Base-by-base conservation (phyloP, 2,888 invertebrate species). In the Melinaea marsaeus region DNA sequence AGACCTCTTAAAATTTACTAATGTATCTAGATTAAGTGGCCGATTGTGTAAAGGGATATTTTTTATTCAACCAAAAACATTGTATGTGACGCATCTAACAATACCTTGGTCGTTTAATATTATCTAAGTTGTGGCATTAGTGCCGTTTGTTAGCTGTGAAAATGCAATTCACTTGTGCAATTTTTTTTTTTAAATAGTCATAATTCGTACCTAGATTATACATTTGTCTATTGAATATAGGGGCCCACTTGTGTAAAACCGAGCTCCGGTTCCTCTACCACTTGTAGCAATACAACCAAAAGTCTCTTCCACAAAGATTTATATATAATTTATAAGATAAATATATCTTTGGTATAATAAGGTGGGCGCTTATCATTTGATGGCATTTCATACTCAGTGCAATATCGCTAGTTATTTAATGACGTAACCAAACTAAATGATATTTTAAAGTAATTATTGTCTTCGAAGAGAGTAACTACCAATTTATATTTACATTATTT, bases 331-430 rank as follows among this genome's bases (percentile, higher is more conserved):
- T 88, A 72, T 76, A 84, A 87, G 82, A 83, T 84, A 85, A 86
- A 86, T 85, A 84, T 86, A 82, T 75, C 78, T 83, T 81, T 84
- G 84, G 79, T 78, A 76, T n/a, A 80, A 77, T 83, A 79, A 79
- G 75, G 90, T 89, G 91, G 90, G 90, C 90, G 87, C 91, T 90
- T 90, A 90, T 90, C 85, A 90, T 90, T 91, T 90, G 83, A 88
- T 90, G 88, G 88, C 86, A 87, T 89, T 90, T 90, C 91, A 91
- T 91, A 91, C 91, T 91, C 91, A 91, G 91, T 91, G 91, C 91
- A 91, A 91, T 91, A 91, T 91, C 90, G 90, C 91, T 91, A 91
- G 91, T 91, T 91, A 91, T 90, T 89, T 90, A 90, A 90, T 91
- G 87, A 90, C 90, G 91, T 91, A 91, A 91, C 91, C 91, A 91